These are phyloP conservation scores for Ceratosolen fusciceps DNA, from an alignment of 1,140 invertebrate species.

Conservation along the genomic window DNA sequence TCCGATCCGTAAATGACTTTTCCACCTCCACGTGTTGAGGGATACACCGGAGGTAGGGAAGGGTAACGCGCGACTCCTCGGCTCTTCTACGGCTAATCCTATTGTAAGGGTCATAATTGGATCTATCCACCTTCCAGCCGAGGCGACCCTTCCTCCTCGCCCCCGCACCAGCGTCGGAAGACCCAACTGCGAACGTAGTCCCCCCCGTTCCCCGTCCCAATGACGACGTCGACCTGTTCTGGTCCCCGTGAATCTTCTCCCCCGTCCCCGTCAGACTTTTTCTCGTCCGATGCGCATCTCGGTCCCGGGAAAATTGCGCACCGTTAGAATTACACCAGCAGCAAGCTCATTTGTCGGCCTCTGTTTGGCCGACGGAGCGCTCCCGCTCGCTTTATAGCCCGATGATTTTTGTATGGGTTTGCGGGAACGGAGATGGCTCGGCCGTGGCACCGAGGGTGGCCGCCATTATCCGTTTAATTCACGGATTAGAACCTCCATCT, in stretches of 20 bases:
- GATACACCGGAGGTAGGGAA: background rate
- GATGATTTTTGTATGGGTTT: constrained; percentile 29
- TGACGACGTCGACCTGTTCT: background rate
- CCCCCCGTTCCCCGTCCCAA: background rate
- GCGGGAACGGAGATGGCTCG: constrained; percentile 3
- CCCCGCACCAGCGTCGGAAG: background rate
- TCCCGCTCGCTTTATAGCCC: constrained; percentile 2
- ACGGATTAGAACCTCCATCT: constrained; percentile 13
- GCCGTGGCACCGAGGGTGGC: background rate
- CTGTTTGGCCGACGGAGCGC: constrained; percentile 4
- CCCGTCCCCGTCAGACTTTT: constrained; percentile 35
- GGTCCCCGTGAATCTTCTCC: background rate
- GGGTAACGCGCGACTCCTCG: constrained; percentile 23
- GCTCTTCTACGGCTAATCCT: constrained; percentile 36
- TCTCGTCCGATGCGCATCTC: constrained; percentile 20
- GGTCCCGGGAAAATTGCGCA: background rate
- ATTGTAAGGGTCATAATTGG: constrained; percentile 50
- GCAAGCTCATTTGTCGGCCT: constrained; percentile 41
- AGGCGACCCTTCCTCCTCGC: constrained; percentile 9
- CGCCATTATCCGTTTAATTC: background rate
- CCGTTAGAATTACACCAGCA: constrained; percentile 35
- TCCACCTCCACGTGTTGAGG: constrained; percentile 21
- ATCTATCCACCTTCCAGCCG: constrained; percentile 43
- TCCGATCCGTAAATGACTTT: constrained; percentile 43
- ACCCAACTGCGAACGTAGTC: constrained; percentile 19